Conservation (phyloP, 2,888 invertebrate species). For the Drosophila borborema region DNA sequence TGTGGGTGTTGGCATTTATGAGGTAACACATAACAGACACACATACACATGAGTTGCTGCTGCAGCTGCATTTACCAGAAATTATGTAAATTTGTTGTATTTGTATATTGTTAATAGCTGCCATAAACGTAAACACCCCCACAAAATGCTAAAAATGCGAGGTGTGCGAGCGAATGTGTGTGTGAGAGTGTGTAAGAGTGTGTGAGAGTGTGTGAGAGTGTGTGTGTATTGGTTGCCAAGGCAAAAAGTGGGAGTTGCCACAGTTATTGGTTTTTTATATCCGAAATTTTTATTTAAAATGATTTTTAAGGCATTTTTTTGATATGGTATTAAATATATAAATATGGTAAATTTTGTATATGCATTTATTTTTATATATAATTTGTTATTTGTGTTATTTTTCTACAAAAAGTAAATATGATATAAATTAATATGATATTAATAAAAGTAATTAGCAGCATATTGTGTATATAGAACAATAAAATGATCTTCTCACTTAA, state of each 20-base stretch:
- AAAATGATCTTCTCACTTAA: no score
- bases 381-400: no score
- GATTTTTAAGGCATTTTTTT: no score
- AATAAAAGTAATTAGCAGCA: no score
- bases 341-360: no score
- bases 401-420: no score
- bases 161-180: slow-evolving; percentile 38
- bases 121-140: slow-evolving; percentile 64
- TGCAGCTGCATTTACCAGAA: slow-evolving; percentile 71
- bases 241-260: slow-evolving; percentile 45
- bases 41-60: background rate
- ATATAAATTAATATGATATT: no score
- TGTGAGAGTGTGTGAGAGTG: slow-evolving; percentile 1
- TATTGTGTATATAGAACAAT: no score
- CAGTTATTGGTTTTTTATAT: background rate
- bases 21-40: slow-evolving; percentile 37
- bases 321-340: no score
- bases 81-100: slow-evolving; percentile 61
- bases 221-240: slow-evolving; percentile 42
- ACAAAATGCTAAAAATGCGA: slow-evolving; percentile 56
- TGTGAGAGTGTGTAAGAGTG: background rate
- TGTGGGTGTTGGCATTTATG: slow-evolving; percentile 76
- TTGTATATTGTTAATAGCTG: slow-evolving; percentile 62
- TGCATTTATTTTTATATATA: no score
- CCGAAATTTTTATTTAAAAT: background rate